A percentile compares a stretch with the other conserved stretches of the same genome.
phyloP scores from a whole-genome alignment of 1,140 invertebrate genomes.

The Charaxes varanes region DNA sequence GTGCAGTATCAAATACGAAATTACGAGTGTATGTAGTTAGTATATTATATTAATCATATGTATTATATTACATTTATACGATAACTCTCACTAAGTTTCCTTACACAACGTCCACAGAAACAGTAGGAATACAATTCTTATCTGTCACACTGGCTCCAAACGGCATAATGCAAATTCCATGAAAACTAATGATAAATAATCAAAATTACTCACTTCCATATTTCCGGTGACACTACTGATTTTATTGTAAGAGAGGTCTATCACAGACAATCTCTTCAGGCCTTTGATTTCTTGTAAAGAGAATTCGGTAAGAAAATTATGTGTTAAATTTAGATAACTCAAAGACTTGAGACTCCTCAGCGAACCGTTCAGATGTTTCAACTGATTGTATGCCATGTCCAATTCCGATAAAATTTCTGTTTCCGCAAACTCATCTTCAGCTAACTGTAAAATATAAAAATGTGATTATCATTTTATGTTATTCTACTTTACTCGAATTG shows the following conservation, averaged over 20 bases:
- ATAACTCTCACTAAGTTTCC: too few species aligned
- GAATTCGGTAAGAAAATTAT: slow-evolving; percentile 84
- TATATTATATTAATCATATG: too few species aligned
- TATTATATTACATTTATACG: too few species aligned
- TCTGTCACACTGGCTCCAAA: too few species aligned
- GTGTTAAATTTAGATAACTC: slow-evolving; percentile 81
- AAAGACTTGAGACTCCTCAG: slow-evolving; percentile 80
- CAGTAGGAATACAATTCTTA: too few species aligned
- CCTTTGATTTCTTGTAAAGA: slow-evolving; percentile 85
- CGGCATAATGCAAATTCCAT: too few species aligned
- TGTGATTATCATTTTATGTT: too few species aligned
- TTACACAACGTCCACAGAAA: too few species aligned
- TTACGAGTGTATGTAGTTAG: too few species aligned
- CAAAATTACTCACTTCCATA: slow-evolving; percentile 75
- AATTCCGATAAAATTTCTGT: slow-evolving; percentile 79
- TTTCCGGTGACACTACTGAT: slow-evolving; percentile 80
- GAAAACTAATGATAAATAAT: background rate
- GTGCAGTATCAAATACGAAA: too few species aligned
- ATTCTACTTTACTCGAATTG: too few species aligned
- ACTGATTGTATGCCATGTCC: slow-evolving; percentile 80
- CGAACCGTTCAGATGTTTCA: slow-evolving; percentile 82
- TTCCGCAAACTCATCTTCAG: slow-evolving; percentile 83
- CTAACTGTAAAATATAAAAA: slow-evolving; percentile 74
- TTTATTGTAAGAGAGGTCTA: slow-evolving; percentile 85
- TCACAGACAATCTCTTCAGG: slow-evolving; percentile 77